phyloP scores from a whole-genome alignment of 2,888 invertebrate genomes.

The Blomia tropicalis region DNA sequence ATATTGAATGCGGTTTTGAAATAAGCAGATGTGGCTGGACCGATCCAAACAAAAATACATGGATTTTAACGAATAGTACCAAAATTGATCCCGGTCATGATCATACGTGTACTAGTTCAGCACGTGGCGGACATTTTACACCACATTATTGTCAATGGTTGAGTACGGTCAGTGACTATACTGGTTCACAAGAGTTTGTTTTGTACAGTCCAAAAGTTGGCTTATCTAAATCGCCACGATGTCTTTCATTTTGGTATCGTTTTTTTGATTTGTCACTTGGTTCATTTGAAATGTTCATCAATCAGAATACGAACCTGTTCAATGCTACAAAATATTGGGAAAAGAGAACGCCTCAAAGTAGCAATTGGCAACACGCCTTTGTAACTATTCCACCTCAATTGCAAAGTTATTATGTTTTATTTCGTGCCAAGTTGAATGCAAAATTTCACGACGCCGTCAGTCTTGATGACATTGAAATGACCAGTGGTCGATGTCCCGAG shows the following conservation, averaged over 20 bases:
- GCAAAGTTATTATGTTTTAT: background rate
- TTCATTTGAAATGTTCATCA: background rate
- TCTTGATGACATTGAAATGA: constrained; percentile 15
- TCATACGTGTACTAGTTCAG: background rate
- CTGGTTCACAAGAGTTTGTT: background rate
- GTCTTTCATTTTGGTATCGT: constrained; percentile 17
- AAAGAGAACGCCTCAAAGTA: background rate
- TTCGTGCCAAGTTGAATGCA: background rate
- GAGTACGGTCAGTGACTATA: background rate
- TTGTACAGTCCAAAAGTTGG: background rate
- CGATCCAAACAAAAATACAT: background rate
- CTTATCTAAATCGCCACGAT: background rate
- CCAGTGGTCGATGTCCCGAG: background rate
- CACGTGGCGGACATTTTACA: background rate
- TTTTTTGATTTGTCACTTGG: background rate
- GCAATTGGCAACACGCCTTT: constrained; percentile 11
- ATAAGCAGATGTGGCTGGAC: background rate
- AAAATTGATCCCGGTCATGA: background rate
- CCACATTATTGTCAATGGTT: background rate
- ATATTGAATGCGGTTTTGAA: background rate
- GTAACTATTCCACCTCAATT: background rate
- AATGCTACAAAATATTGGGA: background rate
- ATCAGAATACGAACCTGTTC: background rate
- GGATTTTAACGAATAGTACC: background rate
- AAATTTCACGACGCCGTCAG: constrained; percentile 11